These are phyloP conservation scores for Odocoileus hemionus DNA, from an alignment of 2,113 vertebrate species.

Conservation along the genomic window DNA sequence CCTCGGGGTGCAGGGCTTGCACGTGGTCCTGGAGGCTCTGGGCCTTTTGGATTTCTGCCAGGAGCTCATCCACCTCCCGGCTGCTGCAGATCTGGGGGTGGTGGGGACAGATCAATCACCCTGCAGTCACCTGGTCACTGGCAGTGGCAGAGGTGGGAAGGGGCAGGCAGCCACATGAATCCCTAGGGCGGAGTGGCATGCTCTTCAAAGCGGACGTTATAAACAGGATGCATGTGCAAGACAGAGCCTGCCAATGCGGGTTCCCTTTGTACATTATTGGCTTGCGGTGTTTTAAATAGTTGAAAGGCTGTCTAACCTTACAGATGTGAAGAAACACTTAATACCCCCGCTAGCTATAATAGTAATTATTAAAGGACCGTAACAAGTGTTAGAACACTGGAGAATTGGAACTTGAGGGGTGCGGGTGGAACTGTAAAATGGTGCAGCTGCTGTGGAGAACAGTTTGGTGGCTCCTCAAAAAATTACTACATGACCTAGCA, in stretches of 20 bases:
- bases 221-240: not conserved
- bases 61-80: slow-evolving; percentile 78
- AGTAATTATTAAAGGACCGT: not conserved
- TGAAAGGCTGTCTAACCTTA: not conserved
- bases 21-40: slow-evolving; percentile 73
- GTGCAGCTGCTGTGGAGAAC: not conserved
- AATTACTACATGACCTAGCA: not conserved
- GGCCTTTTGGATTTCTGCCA: slow-evolving; percentile 80
- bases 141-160: not conserved
- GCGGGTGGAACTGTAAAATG: not conserved
- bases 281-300: not conserved
- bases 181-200: not conserved
- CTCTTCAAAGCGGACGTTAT: not conserved
- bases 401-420: not conserved
- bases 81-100: slow-evolving; percentile 73
- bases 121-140: not conserved
- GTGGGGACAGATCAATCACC: not conserved
- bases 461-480: not conserved
- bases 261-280: accelerated
- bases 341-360: not conserved
- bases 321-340: not conserved
- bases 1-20: slow-evolving; percentile 67
- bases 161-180: not conserved
- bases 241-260: not conserved
- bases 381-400: not conserved